Base-by-base conservation (phyloP, 2,113 vertebrate species). In the Anhinga anhinga region DNA sequence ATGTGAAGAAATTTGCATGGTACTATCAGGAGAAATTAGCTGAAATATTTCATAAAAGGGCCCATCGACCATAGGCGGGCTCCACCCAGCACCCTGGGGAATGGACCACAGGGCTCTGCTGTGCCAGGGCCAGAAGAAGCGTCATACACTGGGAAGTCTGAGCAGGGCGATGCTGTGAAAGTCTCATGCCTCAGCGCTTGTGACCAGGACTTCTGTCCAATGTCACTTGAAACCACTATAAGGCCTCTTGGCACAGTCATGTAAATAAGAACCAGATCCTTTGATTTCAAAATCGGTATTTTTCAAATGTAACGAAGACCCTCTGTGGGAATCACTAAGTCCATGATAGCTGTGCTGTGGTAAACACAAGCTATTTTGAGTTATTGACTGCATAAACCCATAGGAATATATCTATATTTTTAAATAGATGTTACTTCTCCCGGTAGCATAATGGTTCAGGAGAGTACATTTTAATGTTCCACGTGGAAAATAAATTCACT, bases 201-300 rank as follows among this genome's bases (percentile, higher is more conserved):
- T 44, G 52, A 84, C 52, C 18, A 55, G 67, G 38, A 92, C 38
- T 29, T 82, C 77, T 94, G 47, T 59, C 61, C 91, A 84, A 42
- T 59, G 72, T 81, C 63, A 47, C 73, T 13, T 73, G 67, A 67
- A 95, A 83, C 40, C 86, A 66, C 71, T 58, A 5, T 15, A 65
- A 83, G 58, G 50, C 30, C 21, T 40, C 77, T 82, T 91, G 86
- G 86, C 77, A 74, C n/a, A 82, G 30, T 27, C 2, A 1, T 49
- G 30, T 69, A 72, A 94, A 89, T 87, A 84, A 82, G 52, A 84
- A 89, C 38, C 93, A 91, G 77, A 79, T 34, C 19, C 38, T 90
- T 79, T 76, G 61, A 89, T 89, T 94, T 89, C 70, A 87, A 82
- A 94, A 87, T 67, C 2, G 1, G 21, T 49, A 38, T 65, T 91